Base-by-base conservation (phyloP, 2,113 vertebrate genomes). In the Gallinago media region DNA sequence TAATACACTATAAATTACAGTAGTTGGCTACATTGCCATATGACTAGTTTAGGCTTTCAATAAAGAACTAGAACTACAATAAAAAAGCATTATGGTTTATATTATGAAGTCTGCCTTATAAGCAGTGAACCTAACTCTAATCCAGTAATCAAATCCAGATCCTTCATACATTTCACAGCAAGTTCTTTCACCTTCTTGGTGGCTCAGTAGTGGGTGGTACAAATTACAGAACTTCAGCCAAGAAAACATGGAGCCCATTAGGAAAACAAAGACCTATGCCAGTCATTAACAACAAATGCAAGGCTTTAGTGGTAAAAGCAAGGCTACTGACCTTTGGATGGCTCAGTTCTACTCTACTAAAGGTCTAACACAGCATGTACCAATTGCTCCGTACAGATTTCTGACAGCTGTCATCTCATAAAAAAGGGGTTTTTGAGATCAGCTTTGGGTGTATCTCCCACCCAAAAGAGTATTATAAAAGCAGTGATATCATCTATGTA, bases 91-190 rank as follows among this genome's bases (percentile, higher is more conserved):
- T 85, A 58, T 46, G 22, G 18, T 72, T 78, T 32, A 44, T 47
- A 80, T 62, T 67, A 85, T 44, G 59, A 56, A 84, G 40, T 73
- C 67, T 92, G 70, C 68, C 32, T 93, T 59, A 76, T 2, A 88
- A 67, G 23, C 31, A 94, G 75, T 0, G 3, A 94, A 89, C 11
- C 31, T 84, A 91, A 84, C 22, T 89, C 85, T 58, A 83, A 87
- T 9, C 23, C 26, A 94, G 46, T 85, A 94, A 96, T 86, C 52
- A 86, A 83, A 90, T 52, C 88, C 88, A 95, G 94, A 84, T 25
- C 55, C 11, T 93, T 63, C 36, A 61, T 22, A 77, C 44, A n/a
- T 61, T 91, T 78, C 54, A 70, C 21, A 86, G 56, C 12, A 93
- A 91, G 38, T 11, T 55, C 38, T 65, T 40, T 74, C 49, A 65